These are phyloP conservation scores for Neocrepidodera transversa DNA, from an alignment of 2,888 invertebrate genomes.

Conservation along the genomic window DNA sequence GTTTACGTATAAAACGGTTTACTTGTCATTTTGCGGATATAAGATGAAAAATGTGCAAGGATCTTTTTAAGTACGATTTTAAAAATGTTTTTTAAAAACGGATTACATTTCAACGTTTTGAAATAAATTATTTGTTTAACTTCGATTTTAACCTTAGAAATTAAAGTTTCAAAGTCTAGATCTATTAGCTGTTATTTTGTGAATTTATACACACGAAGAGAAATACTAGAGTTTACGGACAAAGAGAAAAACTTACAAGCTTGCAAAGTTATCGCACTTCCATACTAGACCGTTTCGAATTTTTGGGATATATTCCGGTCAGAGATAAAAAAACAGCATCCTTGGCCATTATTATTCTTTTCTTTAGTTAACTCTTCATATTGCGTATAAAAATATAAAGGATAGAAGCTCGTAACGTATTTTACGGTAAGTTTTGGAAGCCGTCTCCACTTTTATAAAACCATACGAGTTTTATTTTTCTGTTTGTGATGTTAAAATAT, in stretches of 20 bases:
- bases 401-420: no score
- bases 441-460: no score
- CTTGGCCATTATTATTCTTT: not conserved
- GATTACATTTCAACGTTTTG: no score
- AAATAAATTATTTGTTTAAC: no score
- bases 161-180: no score
- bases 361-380: not conserved
- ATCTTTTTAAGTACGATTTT: not conserved
- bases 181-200: constrained; percentile 12
- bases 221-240: constrained; percentile 1
- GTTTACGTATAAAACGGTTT: constrained; percentile 10
- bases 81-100: not conserved
- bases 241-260: not conserved
- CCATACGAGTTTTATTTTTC: no score
- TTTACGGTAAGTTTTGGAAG: no score
- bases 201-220: not conserved
- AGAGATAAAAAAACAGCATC: not conserved
- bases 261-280: not conserved
- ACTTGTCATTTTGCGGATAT: not conserved
- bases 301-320: not conserved
- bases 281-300: not conserved
- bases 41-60: not conserved
- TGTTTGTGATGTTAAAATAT: no score
- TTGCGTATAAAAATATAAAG: not conserved
- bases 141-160: no score